phyloP scores from a whole-genome alignment of 2,888 invertebrate species.

The Epicampocera succincta region DNA sequence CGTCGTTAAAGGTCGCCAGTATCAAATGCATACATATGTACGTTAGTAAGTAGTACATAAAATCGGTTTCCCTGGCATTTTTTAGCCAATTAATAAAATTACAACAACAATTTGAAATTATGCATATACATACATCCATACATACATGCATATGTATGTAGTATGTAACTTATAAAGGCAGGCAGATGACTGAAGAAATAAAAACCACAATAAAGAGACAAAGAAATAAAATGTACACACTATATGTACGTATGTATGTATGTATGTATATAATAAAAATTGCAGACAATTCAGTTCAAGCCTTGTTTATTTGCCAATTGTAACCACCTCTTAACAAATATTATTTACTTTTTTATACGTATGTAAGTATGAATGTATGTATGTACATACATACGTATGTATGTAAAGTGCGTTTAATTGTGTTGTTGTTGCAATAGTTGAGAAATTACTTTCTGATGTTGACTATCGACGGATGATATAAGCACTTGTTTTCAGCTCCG shows the following conservation, averaged over 20 bases:
- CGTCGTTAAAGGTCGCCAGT: constrained; percentile 5
- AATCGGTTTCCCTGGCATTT: neutral
- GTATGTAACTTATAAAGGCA: neutral
- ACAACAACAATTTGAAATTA: constrained; percentile 12
- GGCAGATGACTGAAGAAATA: too few species aligned
- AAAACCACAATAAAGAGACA: neutral
- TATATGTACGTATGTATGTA: neutral
- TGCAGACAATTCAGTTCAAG: constrained; percentile 14
- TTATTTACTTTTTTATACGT: constrained; percentile 17
- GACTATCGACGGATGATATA: constrained; percentile 52
- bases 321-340: neutral
- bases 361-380: neutral
- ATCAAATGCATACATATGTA: too few species aligned
- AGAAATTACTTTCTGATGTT: constrained; percentile 16
- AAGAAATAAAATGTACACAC: neutral
- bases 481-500: constrained; percentile 63
- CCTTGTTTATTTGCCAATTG: constrained; percentile 43
- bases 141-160: too few species aligned
- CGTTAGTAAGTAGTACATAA: too few species aligned
- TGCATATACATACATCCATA: too few species aligned
- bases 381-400: constrained; percentile 12
- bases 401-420: constrained; percentile 48
- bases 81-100: neutral
- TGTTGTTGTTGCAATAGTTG: constrained; percentile 25
- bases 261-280: neutral